A percentile compares a stretch with the other conserved stretches of the same genome.
Conservation (phyloP, 2,113 vertebrate genomes). For the Lepus europaeus region DNA sequence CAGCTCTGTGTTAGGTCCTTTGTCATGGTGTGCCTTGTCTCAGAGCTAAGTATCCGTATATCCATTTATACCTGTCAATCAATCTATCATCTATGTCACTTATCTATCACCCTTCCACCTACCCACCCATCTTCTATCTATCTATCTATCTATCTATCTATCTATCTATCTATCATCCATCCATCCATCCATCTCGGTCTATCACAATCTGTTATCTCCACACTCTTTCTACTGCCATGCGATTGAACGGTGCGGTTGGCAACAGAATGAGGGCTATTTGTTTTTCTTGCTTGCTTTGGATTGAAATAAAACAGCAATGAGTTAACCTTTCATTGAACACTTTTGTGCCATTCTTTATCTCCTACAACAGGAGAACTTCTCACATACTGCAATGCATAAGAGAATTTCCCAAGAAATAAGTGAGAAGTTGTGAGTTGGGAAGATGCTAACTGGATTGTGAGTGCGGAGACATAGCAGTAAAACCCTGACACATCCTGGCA, state of each 20-base stretch:
- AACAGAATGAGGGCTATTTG: too few relatives aligned
- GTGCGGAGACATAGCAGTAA: background rate
- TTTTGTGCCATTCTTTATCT: accelerated
- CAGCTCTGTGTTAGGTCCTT: background rate
- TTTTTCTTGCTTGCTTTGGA: background rate
- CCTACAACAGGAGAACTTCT: too few relatives aligned
- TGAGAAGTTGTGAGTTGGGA: background rate
- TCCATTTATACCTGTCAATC: background rate
- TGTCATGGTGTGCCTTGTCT: too few relatives aligned
- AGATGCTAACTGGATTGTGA: background rate
- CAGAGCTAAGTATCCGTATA: background rate
- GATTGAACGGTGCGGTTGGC: background rate
- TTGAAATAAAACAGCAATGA: background rate
- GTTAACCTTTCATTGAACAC: background rate
- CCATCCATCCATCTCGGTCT: background rate
- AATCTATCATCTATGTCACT: background rate
- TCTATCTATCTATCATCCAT: background rate
- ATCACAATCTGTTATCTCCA: background rate
- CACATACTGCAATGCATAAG: accelerated
- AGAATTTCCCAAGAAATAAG: background rate
- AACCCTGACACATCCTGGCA: background rate
- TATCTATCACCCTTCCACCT: background rate
- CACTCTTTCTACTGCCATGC: background rate
- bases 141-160: background rate
- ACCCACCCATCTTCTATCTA: background rate